Evolutionary conservation across 2,888 invertebrate genomes (phyloP).

Genomic region (Ellobium chinense): DNA sequence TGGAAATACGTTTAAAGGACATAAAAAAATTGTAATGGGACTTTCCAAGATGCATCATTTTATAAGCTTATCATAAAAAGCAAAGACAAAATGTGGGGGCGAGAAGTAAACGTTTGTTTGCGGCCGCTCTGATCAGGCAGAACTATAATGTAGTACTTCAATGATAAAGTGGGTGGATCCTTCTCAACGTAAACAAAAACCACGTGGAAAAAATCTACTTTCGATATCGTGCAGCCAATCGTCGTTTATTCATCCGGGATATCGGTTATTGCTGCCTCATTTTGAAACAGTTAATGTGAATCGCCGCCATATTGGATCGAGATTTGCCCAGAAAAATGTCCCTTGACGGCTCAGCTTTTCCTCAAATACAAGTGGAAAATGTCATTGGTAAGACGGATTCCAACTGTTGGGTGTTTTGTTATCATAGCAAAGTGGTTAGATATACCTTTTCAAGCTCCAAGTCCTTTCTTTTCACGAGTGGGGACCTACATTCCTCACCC

Average conservation of each 20-base stretch:
- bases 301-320: slow-evolving; percentile 56
- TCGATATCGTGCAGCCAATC: slow-evolving; percentile 39
- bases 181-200: slow-evolving; percentile 2
- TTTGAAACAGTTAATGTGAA: slow-evolving; percentile 29
- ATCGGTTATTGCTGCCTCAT: slow-evolving; percentile 38
- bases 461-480: not conserved
- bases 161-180: not conserved
- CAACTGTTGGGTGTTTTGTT: not conserved
- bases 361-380: slow-evolving; percentile 71
- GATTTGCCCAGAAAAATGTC: slow-evolving; percentile 65
- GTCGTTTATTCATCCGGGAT: slow-evolving; percentile 45
- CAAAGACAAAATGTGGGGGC: too few relatives aligned
- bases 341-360: slow-evolving; percentile 62
- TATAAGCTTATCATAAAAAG: too few relatives aligned
- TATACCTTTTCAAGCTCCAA: not conserved
- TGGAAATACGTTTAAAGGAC: too few relatives aligned
- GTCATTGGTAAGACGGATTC: slow-evolving; percentile 61
- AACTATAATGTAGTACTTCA: slow-evolving; percentile 27
- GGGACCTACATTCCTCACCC: slow-evolving; percentile 46
- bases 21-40: too few relatives aligned
- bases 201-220: slow-evolving; percentile 46
- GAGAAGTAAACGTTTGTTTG: too few relatives aligned
- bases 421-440: not conserved
- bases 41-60: too few relatives aligned
- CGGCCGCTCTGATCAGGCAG: too few relatives aligned